phyloP scores from a whole-genome alignment of 2,888 invertebrate genomes.

The Hermodice carunculata region DNA sequence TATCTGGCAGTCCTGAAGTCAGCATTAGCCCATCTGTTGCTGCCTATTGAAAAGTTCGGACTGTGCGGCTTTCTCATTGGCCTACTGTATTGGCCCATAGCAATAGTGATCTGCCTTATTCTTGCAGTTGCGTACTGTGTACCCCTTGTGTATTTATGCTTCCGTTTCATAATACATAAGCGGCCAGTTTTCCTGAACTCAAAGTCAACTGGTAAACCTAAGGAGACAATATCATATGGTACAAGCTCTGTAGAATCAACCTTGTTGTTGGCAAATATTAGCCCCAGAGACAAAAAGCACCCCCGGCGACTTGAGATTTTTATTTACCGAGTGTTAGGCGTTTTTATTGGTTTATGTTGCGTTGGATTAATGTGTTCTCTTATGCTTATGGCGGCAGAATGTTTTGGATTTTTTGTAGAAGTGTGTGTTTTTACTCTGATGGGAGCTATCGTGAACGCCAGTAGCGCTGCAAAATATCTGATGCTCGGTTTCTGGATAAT shows the following conservation, averaged over 20 bases:
- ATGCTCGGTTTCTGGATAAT: slow-evolving; percentile 62
- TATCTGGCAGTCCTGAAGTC: too few species aligned
- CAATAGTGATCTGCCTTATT: slow-evolving; percentile 32
- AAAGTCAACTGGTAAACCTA: slow-evolving; percentile 9
- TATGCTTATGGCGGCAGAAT: slow-evolving; percentile 59
- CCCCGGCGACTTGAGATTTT: slow-evolving; percentile 8
- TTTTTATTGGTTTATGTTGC: slow-evolving; percentile 33
- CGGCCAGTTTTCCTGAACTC: slow-evolving; percentile 27
- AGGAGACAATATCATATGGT: slow-evolving; percentile 28
- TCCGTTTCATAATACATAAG: slow-evolving; percentile 30
- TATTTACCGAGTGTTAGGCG: too few species aligned
- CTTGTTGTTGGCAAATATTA: slow-evolving; percentile 40
- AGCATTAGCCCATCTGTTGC: slow-evolving; percentile 37
- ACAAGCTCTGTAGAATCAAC: slow-evolving; percentile 38
- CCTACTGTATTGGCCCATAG: slow-evolving; percentile 39
- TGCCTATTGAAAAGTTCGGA: slow-evolving; percentile 46
- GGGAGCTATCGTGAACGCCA: slow-evolving; percentile 66
- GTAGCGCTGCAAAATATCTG: slow-evolving; percentile 59
- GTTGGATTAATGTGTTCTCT: slow-evolving; percentile 30
- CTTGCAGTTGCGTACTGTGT: slow-evolving; percentile 37
- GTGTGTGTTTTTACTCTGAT: slow-evolving; percentile 64
- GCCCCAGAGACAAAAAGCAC: slow-evolving; percentile 21
- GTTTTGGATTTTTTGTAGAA: slow-evolving; percentile 59
- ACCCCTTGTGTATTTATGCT: slow-evolving; percentile 38
- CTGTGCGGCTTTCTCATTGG: slow-evolving; percentile 36